Conservation (phyloP, 2,888 invertebrate genomes). For the Amphipoea lucens region DNA sequence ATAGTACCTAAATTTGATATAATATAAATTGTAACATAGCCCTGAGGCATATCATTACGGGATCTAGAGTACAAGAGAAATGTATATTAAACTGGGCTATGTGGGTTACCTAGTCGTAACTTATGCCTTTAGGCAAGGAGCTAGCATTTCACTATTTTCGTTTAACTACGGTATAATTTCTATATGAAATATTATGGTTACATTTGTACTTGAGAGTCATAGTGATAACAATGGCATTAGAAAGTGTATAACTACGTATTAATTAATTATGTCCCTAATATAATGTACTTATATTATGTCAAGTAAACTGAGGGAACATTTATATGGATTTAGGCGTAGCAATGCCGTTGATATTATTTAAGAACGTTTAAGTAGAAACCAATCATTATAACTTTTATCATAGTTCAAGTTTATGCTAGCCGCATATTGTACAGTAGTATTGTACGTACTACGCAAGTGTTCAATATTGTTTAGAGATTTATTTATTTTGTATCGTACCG, state of each 20-base stretch:
- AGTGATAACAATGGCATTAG: not conserved
- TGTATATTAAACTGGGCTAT: conserved; percentile 28
- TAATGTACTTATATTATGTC: not conserved
- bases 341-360: not conserved
- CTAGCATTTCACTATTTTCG: conserved; percentile 17
- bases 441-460: not conserved
- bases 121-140: conserved; percentile 25
- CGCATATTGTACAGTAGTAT: no score
- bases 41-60: conserved; percentile 41
- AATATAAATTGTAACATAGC: conserved; percentile 1
- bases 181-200: not conserved
- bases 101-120: conserved; percentile 15
- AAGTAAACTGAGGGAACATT: not conserved
- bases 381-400: not conserved
- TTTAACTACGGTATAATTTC: conserved; percentile 1
- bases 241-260: not conserved
- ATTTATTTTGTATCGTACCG: not conserved
- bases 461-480: not conserved
- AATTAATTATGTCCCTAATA: not conserved
- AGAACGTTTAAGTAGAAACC: rapidly evolving
- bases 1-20: not conserved
- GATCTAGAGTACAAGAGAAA: conserved; percentile 38
- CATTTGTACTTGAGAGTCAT: not conserved
- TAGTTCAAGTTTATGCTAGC: not conserved
- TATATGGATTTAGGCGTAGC: no score